Conservation (phyloP, 35 echinoderm and acorn worm genomes). For the Ophiothrix spiculata region DNA sequence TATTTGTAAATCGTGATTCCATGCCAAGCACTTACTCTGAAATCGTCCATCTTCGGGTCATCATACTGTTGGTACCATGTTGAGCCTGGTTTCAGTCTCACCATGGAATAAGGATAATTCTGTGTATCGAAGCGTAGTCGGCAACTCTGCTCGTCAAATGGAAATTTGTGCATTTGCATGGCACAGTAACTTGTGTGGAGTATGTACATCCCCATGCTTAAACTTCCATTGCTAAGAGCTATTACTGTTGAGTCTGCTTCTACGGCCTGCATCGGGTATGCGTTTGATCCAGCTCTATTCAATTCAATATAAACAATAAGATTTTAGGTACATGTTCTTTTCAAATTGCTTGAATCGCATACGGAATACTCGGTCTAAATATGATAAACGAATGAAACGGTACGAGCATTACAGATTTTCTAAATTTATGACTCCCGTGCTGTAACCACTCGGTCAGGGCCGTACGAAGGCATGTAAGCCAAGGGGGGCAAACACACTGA, state of each 20-base stretch:
- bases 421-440: no score
- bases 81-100: background rate
- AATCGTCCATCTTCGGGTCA: background rate
- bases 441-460: no score
- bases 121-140: background rate
- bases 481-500: no score
- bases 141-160: background rate
- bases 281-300: background rate
- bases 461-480: no score
- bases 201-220: background rate
- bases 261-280: background rate
- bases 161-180: background rate
- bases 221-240: background rate
- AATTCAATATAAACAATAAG: no score
- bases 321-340: no score
- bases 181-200: background rate
- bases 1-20: no score
- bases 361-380: no score
- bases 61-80: background rate
- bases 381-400: no score
- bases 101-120: background rate
- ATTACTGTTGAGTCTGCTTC: background rate
- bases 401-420: no score
- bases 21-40: background rate
- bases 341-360: no score